Percentiles rank a stretch among this genome's conserved stretches.
These are phyloP conservation scores for Leptinotarsa undecemlineata DNA, from an alignment of 1,140 invertebrate genomes.

Conservation along the genomic window DNA sequence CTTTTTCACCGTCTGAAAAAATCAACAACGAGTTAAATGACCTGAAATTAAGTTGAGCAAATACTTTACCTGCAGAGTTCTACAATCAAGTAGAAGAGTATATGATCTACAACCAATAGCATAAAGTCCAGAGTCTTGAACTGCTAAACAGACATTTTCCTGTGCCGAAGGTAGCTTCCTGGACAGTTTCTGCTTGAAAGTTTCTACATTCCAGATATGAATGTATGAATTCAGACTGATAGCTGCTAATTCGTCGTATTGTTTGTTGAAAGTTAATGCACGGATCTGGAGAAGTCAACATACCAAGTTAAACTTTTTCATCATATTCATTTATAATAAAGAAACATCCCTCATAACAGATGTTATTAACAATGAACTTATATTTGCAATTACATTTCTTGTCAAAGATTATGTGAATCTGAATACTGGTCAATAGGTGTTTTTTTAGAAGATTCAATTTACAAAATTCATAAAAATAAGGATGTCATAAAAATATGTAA, in stretches of 20 bases:
- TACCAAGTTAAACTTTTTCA: slow-evolving; percentile 33
- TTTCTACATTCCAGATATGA: slow-evolving; percentile 89
- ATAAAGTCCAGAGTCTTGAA: slow-evolving; percentile 82
- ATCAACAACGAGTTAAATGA: too few relatives aligned
- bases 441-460: too few relatives aligned
- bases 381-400: too few relatives aligned
- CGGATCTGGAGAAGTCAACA: slow-evolving; percentile 65
- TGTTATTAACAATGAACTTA: too few relatives aligned
- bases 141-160: slow-evolving; percentile 91
- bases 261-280: slow-evolving; percentile 84
- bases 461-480: too few relatives aligned
- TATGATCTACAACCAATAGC: slow-evolving; percentile 93
- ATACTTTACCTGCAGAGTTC: slow-evolving; percentile 72
- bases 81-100: slow-evolving; percentile 84
- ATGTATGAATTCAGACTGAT: slow-evolving; percentile 90
- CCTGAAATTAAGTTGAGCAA: background rate
- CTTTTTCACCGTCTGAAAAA: slow-evolving; percentile 62
- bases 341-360: too few relatives aligned
- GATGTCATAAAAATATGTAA: too few relatives aligned
- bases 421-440: too few relatives aligned
- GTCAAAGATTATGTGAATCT: too few relatives aligned
- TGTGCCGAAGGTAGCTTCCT: slow-evolving; percentile 84
- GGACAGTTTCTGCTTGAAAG: slow-evolving; percentile 82
- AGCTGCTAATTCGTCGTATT: slow-evolving; percentile 86
- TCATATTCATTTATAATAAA: too few relatives aligned